Conservation (phyloP, 2,888 invertebrate species). For the Stenurella melanura region DNA sequence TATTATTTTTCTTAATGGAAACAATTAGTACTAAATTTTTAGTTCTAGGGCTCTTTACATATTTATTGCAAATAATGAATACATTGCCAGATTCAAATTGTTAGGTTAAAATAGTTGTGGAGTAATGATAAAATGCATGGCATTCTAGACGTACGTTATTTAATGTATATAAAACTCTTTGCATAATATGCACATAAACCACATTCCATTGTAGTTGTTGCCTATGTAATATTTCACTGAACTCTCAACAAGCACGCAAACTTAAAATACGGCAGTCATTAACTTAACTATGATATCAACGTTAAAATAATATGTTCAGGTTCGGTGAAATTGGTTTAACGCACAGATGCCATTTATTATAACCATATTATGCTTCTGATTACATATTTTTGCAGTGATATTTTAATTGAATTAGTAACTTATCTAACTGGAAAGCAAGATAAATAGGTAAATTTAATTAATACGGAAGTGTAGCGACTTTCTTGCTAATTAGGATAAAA, state of each 20-base stretch:
- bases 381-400: too few species aligned
- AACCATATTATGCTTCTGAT: too few species aligned
- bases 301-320: slow-evolving; percentile 16
- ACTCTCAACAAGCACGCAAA: slow-evolving; percentile 48
- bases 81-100: not conserved
- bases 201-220: slow-evolving; percentile 50
- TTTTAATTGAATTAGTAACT: too few species aligned
- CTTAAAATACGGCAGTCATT: slow-evolving; percentile 47
- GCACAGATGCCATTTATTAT: not conserved
- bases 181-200: slow-evolving; percentile 52
- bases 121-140: slow-evolving; percentile 24
- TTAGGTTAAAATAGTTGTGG: not conserved
- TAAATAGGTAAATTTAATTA: too few species aligned
- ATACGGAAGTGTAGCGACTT: too few species aligned
- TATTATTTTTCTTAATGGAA: too few species aligned
- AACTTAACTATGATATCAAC: slow-evolving; percentile 42
- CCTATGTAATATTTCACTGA: slow-evolving; percentile 47
- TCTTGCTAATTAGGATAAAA: too few species aligned
- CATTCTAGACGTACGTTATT: slow-evolving; percentile 13
- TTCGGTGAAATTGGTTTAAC: slow-evolving; percentile 10
- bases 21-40: too few species aligned
- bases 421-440: too few species aligned
- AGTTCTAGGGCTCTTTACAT: too few species aligned
- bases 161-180: slow-evolving; percentile 31
- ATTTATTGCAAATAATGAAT: not conserved